phyloP scores from a whole-genome alignment of 2,797 vertebrate species.

The Onychomys arenicola region DNA sequence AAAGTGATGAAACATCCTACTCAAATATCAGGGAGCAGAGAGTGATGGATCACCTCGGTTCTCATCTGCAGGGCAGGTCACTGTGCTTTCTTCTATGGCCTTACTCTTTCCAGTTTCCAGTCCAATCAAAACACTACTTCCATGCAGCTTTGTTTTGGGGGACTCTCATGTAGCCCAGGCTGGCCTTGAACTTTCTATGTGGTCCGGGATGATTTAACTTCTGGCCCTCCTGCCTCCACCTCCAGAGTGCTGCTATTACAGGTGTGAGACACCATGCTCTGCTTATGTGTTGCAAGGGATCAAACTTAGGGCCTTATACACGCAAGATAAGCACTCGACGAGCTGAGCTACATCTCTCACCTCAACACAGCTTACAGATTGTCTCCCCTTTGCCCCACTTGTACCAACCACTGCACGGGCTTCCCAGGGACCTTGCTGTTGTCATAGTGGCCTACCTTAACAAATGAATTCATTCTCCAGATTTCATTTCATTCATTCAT shows the following conservation, averaged over 20 bases:
- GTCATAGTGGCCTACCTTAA: neutral
- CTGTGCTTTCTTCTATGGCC: neutral
- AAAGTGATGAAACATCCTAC: conserved; percentile 24
- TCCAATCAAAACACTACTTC: conserved; percentile 60
- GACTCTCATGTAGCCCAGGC: neutral
- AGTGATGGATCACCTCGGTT: neutral
- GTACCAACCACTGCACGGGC: accelerated
- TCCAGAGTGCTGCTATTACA: neutral
- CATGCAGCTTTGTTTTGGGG: neutral
- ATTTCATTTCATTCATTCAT: neutral
- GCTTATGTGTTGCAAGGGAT: neutral
- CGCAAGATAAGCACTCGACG: accelerated
- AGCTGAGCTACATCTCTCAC: neutral
- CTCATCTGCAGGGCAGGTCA: neutral
- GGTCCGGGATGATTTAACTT: neutral
- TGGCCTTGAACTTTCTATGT: neutral
- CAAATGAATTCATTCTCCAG: neutral
- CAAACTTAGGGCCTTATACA: too few relatives aligned
- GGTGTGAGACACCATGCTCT: neutral
- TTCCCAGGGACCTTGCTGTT: neutral
- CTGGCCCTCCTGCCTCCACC: neutral
- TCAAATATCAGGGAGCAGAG: neutral
- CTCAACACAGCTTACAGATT: neutral
- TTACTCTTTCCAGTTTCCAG: conserved; percentile 32
- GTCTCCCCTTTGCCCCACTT: neutral